Base-by-base conservation (phyloP, 1,140 invertebrate species). In the Lycorma delicatula region DNA sequence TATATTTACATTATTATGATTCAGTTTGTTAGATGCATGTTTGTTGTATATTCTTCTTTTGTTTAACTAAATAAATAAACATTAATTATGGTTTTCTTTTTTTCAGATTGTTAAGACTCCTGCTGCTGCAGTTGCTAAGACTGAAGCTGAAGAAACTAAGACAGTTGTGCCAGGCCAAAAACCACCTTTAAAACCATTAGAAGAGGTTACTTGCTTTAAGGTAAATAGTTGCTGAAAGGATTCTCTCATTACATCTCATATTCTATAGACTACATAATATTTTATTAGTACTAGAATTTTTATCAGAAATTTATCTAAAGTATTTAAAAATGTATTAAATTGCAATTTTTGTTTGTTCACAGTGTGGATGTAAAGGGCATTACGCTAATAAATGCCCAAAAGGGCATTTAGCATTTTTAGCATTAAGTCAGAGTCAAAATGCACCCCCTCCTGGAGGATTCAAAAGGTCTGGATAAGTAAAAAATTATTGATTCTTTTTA, bases 301-400 rank as follows among this genome's bases (percentile, higher is more conserved):
- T 29, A 3, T 52, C 2, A 38, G 20, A 38, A n/a, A 38, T n/a
- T 38, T 2, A 18, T 7, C 3, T 7, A 2, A n/a, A 38, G 2
- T 53, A 52, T 61, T 27, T 60, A 26, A 38, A 54, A 48, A 56
- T 60, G 47, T 60, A 53, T 57, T 58, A 7, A 38, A n/a, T 44
- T 44, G 1, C 20, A 7, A 31, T 60, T 63, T 60, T 64, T 52
- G 65, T 61, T 63, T 58, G 77, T 79, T 63, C 73, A n/a, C n/a
- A 83, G 77, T 99, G 97, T 76, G 96, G 96, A 6, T 90, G 93
- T 41, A 98, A 97, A 73, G 97, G 97, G 13, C 97, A 99, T 75
- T 99, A 99, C 72, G 97, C 97, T 1, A 99, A 99, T 72, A 93
- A 94, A 70, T 99, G 97, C 76, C 90, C 92, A 0, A 98, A 98